Base-by-base conservation (phyloP, 2,113 vertebrate genomes). In the Brachirus orientalis region DNA sequence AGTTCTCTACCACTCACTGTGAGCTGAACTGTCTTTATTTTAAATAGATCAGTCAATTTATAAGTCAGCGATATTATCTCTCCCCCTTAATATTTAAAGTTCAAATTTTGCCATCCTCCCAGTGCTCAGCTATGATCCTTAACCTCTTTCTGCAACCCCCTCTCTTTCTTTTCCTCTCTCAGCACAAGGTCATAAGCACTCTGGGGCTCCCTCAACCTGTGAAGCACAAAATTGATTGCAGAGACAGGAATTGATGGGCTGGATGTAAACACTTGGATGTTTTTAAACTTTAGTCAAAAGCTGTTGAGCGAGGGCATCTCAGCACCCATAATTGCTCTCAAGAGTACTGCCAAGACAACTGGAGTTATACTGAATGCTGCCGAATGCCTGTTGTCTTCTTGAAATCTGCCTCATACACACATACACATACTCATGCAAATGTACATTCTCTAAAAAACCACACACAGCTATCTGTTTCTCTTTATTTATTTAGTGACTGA, bases 171-270 rank as follows among this genome's bases (percentile, higher is more conserved):
- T n/a, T 38, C 13, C 63, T 36, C 65, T 22, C 45, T 59, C 61
- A 67, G 14, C 69, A 60, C 63, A 62, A 51, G 55, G 18, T 46
- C 75, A 72, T 64, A 71, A 72, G 53, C 17, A 0, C 33, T 61
- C 60, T 57, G 44, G 67, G 79, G 61, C 50, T 71, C 50, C 19
- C 33, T 83, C 79, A 77, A 75, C 73, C 20, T 62, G 64, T 20
- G 56, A 51, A 62, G 75, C 67, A 60, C 16, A 28, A 0, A 75
- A 87, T 75, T 63, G 76, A 82, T 82, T 41, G 28, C 19, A 16
- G 56, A 63, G 48, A 58, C 48, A 17, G 61, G 28, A 28, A 28
- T 28, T 28, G 28, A 28, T 28, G 28, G 28, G 28, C 28, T 28
- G 28, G 28, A 28, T 28, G 28, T 28, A 28, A 28, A 28, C 28